Conservation (phyloP, 2,797 vertebrate species). For the Crenuchus spilurus region DNA sequence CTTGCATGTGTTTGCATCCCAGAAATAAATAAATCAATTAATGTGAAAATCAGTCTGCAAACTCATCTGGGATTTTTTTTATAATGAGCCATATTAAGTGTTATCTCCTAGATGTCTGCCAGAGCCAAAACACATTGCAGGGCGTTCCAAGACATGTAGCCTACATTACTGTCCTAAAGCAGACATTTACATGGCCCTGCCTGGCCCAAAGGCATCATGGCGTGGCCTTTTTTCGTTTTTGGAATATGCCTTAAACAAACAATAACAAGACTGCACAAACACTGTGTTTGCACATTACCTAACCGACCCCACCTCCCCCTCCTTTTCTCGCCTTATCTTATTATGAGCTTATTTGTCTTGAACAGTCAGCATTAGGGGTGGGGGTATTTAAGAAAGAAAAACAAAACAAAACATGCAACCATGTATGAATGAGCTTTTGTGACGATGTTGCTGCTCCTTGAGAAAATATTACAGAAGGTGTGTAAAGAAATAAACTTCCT, state of each 20-base stretch:
- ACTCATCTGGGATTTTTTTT: not conserved
- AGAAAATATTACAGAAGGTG: slow-evolving; percentile 78
- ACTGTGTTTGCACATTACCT: slow-evolving; percentile 81
- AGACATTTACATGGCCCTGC: slow-evolving; percentile 60
- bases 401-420: slow-evolving; percentile 7
- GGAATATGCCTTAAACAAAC: slow-evolving; percentile 79
- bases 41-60: not conserved
- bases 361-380: slow-evolving; percentile 70
- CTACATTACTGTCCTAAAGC: not conserved
- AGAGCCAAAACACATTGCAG: not conserved
- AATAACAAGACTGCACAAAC: slow-evolving; percentile 83
- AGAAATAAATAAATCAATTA: not conserved
- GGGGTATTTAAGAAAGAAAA: slow-evolving; percentile 5
- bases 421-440: slow-evolving; percentile 72
- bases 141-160: not conserved
- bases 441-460: slow-evolving; percentile 73
- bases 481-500: slow-evolving; percentile 78
- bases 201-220: slow-evolving; percentile 38
- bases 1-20: not conserved
- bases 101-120: not conserved
- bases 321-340: slow-evolving; percentile 78
- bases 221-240: slow-evolving; percentile 54
- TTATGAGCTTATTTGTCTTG: slow-evolving; percentile 83
- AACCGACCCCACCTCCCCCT: slow-evolving; percentile 62
- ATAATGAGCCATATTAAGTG: not conserved